Base-by-base conservation (phyloP, 2,113 vertebrate species). In the Platysteira castanea region DNA sequence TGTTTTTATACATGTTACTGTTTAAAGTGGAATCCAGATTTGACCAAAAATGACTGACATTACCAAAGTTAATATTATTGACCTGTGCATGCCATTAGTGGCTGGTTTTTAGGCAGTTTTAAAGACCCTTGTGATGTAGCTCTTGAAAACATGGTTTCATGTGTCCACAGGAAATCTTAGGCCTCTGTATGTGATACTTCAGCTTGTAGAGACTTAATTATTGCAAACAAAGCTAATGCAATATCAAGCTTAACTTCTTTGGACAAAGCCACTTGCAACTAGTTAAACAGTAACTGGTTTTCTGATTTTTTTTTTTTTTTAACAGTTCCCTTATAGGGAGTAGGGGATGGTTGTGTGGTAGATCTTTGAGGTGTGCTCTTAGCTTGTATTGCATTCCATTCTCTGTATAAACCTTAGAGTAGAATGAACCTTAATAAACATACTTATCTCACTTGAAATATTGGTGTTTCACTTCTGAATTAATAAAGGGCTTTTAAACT, bases 371-470 rank as follows among this genome's bases (percentile, higher is more conserved):
- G 91, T 95, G 91, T 97, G 93, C 92, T 95, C 94, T 82, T 96
- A 92, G 95, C 93, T 97, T 97, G 94, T 97, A 97, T 95, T 97
- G 94, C 93, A 95, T 97, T 97, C 97, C 95, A 93, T 97, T 96
- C 92, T 97, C 96, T 97, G 96, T 97, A 96, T 97, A 93, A 92
- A 97, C 90, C 59, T 60, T 97, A 97, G 95, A 95, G 90, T 97
- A 97, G 97, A 92, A 80, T 37, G 35, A 97, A 90, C 76, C 88
- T 91, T 94, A 97, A 97, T 97, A 97, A 97, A 97, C 95, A 75
- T 94, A 93, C 90, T 96, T 97, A 52, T 95, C 90, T 97, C 94
- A 95, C 95, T 95, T 97, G 84, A 91, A 94, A 82, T 90, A 95
- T 78, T 85, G 93, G 90, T 92, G 96, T 95, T 97, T 95, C 93